Conservation (phyloP, 2,113 vertebrate species). For the Okapia johnstoni region DNA sequence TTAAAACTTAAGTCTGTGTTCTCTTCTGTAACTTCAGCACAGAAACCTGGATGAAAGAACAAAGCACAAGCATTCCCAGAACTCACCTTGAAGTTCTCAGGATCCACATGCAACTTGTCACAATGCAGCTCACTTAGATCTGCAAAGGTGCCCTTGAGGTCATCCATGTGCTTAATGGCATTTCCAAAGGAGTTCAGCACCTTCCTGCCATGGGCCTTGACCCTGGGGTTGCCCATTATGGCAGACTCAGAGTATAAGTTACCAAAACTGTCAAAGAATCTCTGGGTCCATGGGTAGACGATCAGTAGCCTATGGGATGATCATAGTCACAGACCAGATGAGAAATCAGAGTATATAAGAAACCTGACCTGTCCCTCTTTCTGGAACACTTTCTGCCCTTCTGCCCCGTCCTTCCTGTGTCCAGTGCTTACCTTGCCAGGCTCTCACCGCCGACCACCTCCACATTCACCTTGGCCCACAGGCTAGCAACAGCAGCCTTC, state of each 20-base stretch:
- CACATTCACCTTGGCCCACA: slow-evolving; percentile 66
- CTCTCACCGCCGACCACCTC: neutral
- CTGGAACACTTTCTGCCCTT: neutral
- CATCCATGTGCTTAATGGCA: slow-evolving; percentile 84
- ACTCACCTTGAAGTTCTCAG: slow-evolving; percentile 81
- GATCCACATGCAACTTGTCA: slow-evolving; percentile 88
- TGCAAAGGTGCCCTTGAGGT: slow-evolving; percentile 82
- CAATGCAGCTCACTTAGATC: slow-evolving; percentile 87
- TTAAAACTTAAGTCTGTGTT: neutral
- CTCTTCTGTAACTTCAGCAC: rapidly evolving
- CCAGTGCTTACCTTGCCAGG: slow-evolving; percentile 62
- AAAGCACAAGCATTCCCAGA: neutral
- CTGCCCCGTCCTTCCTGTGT: neutral
- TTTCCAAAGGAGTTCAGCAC: slow-evolving; percentile 84
- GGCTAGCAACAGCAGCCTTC: slow-evolving; percentile 49
- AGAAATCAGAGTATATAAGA: neutral
- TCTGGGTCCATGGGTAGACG: slow-evolving; percentile 87
- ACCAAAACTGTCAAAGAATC: slow-evolving; percentile 78
- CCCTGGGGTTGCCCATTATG: slow-evolving; percentile 76
- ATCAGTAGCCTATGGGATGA: slow-evolving; percentile 74
- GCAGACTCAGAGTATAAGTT: slow-evolving; percentile 81
- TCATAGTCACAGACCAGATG: neutral
- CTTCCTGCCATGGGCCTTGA: slow-evolving; percentile 81
- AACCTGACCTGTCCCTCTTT: neutral
- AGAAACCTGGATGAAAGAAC: neutral